Evolutionary conservation across 2,888 invertebrate genomes (phyloP).

Genomic region (Drosophila pullipes): DNA sequence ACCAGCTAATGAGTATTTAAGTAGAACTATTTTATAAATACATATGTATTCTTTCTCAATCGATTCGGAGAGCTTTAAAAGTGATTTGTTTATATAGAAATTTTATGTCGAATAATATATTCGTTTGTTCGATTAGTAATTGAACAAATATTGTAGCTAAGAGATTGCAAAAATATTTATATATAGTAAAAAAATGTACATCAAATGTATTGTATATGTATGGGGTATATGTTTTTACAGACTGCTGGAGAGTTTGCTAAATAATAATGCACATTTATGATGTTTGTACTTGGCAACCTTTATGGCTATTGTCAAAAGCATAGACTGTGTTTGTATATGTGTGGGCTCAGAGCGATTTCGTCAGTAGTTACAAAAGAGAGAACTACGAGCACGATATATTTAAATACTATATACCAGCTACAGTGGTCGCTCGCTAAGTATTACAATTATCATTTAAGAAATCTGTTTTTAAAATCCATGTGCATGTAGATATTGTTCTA

Average conservation of each 20-base stretch:
- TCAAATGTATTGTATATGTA: slow-evolving; percentile 14
- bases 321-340: slow-evolving; percentile 26
- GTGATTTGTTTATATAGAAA: slow-evolving; percentile 10
- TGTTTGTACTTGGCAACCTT: slow-evolving; percentile 59
- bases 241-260: background rate
- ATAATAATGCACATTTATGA: slow-evolving; percentile 22
- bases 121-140: slow-evolving; percentile 43
- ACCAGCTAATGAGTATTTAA: slow-evolving; percentile 39
- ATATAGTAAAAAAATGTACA: slow-evolving; percentile 11
- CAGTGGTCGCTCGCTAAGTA: background rate
- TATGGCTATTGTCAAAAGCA: slow-evolving; percentile 50
- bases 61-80: slow-evolving; percentile 5
- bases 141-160: slow-evolving; percentile 34
- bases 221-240: slow-evolving; percentile 1
- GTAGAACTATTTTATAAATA: background rate
- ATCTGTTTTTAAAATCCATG: background rate
- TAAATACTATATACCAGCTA: slow-evolving; percentile 16
- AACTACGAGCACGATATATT: slow-evolving; percentile 14
- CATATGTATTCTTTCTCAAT: background rate
- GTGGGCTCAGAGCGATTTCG: slow-evolving; percentile 26
- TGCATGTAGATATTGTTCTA: background rate
- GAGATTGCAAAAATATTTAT: slow-evolving; percentile 32
- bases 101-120: slow-evolving; percentile 18
- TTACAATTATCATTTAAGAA: background rate
- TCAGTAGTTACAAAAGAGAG: slow-evolving; percentile 41